These are phyloP conservation scores for Prosopocoilus inquinatus DNA, from an alignment of 2,888 invertebrate genomes.

Conservation along the genomic window DNA sequence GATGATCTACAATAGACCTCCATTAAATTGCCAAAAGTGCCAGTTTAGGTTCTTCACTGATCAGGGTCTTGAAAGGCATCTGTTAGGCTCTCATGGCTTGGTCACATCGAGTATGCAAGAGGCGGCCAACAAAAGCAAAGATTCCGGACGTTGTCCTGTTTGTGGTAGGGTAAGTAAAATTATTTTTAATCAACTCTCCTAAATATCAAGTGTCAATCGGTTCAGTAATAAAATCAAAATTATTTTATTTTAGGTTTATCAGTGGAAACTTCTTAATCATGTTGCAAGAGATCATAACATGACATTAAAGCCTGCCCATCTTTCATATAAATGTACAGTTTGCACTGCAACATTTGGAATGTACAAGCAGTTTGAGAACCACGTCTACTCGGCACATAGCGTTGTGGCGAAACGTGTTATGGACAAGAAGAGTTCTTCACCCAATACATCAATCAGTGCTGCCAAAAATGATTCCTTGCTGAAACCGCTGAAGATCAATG, in stretches of 20 bases:
- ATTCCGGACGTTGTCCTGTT: constrained; percentile 91
- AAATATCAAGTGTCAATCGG: background rate
- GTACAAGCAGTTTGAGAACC: constrained; percentile 93
- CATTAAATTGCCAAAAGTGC: constrained; percentile 94
- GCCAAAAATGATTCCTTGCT: constrained; percentile 62
- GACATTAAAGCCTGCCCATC: constrained; percentile 87
- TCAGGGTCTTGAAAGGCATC: constrained; percentile 92
- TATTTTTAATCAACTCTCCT: background rate
- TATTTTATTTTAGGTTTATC: constrained; percentile 68
- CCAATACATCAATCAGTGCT: constrained; percentile 27
- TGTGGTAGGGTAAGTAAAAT: constrained; percentile 78
- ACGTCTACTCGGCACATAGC: constrained; percentile 91
- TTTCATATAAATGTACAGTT: constrained; percentile 93
- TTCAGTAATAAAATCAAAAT: background rate
- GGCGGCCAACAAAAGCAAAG: constrained; percentile 91
- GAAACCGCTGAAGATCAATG: constrained; percentile 83
- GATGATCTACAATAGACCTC: constrained; percentile 93
- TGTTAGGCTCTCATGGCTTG: constrained; percentile 89
- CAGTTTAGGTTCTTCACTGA: constrained; percentile 96
- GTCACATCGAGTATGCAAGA: constrained; percentile 96
- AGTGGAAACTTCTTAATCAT: constrained; percentile 90
- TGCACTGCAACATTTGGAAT: constrained; percentile 93
- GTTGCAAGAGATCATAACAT: constrained; percentile 90
- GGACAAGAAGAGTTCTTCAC: constrained; percentile 63
- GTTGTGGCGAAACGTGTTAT: constrained; percentile 84